Evolutionary conservation across 2,888 invertebrate genomes (phyloP).

Genomic region (Eristalis pertinax): DNA sequence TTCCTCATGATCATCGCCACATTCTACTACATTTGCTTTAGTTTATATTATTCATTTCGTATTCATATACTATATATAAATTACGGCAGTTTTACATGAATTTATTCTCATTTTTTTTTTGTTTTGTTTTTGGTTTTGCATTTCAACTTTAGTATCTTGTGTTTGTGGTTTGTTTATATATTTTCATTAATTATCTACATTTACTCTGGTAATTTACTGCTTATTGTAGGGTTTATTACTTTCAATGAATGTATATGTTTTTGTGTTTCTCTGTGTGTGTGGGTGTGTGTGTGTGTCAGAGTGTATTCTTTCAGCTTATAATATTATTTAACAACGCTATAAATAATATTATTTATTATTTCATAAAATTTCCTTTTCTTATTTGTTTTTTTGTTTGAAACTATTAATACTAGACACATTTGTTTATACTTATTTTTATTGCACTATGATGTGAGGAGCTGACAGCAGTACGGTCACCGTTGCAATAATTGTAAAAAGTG

Average conservation of each 20-base stretch:
- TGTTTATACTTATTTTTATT: conserved; percentile 83
- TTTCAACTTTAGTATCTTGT: conserved; percentile 47
- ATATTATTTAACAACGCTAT: conserved; percentile 72
- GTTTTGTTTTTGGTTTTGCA: conserved; percentile 23
- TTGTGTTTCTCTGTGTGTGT: too few relatives aligned
- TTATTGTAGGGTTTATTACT: conserved; percentile 65
- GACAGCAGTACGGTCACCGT: conserved; percentile 95
- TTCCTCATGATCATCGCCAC: conserved; percentile 10
- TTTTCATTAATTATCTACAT: conserved; percentile 70
- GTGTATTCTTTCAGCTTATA: conserved; percentile 63
- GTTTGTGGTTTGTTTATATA: conserved; percentile 51
- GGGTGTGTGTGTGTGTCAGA: too few relatives aligned
- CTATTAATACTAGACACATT: conserved; percentile 73
- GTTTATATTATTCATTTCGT: conserved; percentile 57
- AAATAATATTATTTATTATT: conserved; percentile 65
- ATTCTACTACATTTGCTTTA: conserved; percentile 20
- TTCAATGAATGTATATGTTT: conserved; percentile 58
- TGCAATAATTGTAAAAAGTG: conserved; percentile 95
- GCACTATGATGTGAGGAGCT: conserved; percentile 97
- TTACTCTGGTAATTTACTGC: conserved; percentile 73
- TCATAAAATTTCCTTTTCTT: conserved; percentile 74
- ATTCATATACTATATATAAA: conserved; percentile 70
- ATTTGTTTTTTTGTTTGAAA: conserved; percentile 73
- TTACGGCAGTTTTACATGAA: conserved; percentile 65
- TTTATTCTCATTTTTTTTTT: conserved; percentile 34